phyloP scores from a whole-genome alignment of 92 coral and sea anemone species.

The Zoanthus gigantus region DNA sequence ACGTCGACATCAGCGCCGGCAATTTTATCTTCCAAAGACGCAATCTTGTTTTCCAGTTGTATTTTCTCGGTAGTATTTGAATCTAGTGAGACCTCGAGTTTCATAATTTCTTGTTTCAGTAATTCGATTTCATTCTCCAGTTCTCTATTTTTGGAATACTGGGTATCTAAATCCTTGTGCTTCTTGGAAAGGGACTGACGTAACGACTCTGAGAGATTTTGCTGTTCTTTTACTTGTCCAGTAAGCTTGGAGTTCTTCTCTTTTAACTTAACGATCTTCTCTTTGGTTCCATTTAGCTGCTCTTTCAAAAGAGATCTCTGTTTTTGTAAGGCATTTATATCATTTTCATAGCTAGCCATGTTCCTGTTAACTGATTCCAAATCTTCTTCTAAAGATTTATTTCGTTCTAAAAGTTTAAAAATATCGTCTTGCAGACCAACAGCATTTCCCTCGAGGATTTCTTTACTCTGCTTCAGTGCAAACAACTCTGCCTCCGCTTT shows the following conservation, averaged over 20 bases:
- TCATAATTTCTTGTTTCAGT: conserved; percentile 73
- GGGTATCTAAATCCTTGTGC: conserved; percentile 72
- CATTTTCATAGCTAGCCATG: conserved; percentile 63
- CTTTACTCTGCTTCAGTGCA: conserved; percentile 59
- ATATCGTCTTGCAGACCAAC: conserved; percentile 65
- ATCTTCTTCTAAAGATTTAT: conserved; percentile 69
- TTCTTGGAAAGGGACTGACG: conserved; percentile 75
- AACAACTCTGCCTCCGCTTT: conserved; percentile 62
- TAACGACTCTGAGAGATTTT: conserved; percentile 79
- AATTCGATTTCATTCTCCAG: conserved; percentile 78
- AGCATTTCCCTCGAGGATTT: conserved; percentile 62
- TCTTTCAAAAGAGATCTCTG: conserved; percentile 75
- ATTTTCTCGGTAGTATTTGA: conserved; percentile 67
- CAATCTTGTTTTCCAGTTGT: conserved; percentile 68
- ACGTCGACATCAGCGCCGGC: conserved; percentile 69
- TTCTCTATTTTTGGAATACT: conserved; percentile 69
- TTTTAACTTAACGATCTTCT: conserved; percentile 71
- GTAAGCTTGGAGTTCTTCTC: conserved; percentile 76
- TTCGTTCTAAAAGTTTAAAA: conserved; percentile 56
- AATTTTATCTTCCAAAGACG: conserved; percentile 64
- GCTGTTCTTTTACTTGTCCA: conserved; percentile 84
- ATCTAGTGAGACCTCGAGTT: conserved; percentile 74
- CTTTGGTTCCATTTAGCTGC: conserved; percentile 69
- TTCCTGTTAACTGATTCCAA: conserved; percentile 54
- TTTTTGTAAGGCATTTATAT: conserved; percentile 63